phyloP scores from a whole-genome alignment of 2,888 invertebrate genomes.

The Diarsia mendica region DNA sequence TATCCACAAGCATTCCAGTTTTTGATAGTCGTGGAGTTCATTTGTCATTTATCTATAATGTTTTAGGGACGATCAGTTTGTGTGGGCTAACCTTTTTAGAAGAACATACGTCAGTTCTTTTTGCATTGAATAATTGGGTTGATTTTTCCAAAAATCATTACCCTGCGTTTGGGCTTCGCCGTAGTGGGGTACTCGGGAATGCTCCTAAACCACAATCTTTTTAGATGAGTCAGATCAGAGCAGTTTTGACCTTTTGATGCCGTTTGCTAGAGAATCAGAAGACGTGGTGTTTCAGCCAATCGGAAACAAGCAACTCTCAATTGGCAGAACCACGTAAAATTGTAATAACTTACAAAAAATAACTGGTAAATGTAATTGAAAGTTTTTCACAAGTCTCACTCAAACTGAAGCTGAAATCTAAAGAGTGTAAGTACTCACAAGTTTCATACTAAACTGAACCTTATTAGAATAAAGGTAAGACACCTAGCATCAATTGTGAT shows the following conservation, averaged over 20 bases:
- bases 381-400: background rate
- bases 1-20: constrained; percentile 71
- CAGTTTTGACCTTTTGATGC: too few relatives aligned
- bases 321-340: background rate
- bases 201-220: too few relatives aligned
- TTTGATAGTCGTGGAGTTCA: constrained; percentile 50
- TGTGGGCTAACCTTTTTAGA: background rate
- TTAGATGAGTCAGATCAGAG: too few relatives aligned
- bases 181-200: too few relatives aligned
- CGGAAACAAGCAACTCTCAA: too few relatives aligned
- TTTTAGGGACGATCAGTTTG: constrained; percentile 46
- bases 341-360: background rate
- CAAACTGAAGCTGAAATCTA: constrained; percentile 28
- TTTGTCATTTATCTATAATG: constrained; percentile 47
- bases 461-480: background rate
- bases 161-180: too few relatives aligned
- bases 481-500: background rate
- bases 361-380: background rate
- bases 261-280: too few relatives aligned
- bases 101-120: background rate
- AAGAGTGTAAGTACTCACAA: background rate
- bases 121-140: too few relatives aligned
- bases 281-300: too few relatives aligned
- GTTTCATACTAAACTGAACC: background rate
- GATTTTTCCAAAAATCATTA: too few relatives aligned